These are phyloP conservation scores for Taeniopygia guttata DNA, from an alignment of 2,797 vertebrate genomes.

Conservation along the genomic window DNA sequence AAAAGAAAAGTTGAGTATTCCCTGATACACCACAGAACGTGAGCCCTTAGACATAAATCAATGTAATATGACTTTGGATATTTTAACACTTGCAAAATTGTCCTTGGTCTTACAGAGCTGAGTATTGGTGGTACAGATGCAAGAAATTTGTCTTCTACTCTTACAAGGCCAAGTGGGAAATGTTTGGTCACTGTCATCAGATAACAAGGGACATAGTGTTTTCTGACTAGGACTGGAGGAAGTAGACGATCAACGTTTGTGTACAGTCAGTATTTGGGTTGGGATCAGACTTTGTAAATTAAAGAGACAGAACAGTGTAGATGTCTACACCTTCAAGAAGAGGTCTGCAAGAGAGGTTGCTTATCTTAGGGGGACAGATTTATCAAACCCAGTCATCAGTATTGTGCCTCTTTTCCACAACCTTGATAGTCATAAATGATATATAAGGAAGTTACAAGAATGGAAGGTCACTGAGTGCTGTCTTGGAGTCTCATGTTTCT, in stretches of 20 bases:
- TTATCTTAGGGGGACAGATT: neutral
- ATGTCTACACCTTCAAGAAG: neutral
- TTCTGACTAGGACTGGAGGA: neutral
- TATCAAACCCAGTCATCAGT: neutral
- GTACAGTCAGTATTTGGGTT: neutral
- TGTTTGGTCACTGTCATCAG: neutral
- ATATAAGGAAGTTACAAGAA: neutral
- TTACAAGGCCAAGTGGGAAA: neutral
- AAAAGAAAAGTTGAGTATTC: neutral
- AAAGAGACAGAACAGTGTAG: neutral
- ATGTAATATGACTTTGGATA: neutral
- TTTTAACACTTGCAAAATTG: neutral
- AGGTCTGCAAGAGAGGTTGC: neutral
- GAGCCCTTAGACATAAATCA: neutral
- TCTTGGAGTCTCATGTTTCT: neutral
- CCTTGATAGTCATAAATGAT: neutral
- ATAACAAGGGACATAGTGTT: accelerated
- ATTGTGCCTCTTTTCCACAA: neutral
- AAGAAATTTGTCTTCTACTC: neutral
- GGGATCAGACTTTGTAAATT: neutral
- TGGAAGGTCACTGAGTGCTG: neutral
- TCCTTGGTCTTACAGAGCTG: neutral
- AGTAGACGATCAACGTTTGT: neutral
- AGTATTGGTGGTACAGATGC: neutral
- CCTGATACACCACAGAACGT: neutral